Evolutionary conservation across 2,113 vertebrate species (phyloP), one percentile per base, ranked within the genome.

Genomic region (Ceyx cyanopectus): DNA sequence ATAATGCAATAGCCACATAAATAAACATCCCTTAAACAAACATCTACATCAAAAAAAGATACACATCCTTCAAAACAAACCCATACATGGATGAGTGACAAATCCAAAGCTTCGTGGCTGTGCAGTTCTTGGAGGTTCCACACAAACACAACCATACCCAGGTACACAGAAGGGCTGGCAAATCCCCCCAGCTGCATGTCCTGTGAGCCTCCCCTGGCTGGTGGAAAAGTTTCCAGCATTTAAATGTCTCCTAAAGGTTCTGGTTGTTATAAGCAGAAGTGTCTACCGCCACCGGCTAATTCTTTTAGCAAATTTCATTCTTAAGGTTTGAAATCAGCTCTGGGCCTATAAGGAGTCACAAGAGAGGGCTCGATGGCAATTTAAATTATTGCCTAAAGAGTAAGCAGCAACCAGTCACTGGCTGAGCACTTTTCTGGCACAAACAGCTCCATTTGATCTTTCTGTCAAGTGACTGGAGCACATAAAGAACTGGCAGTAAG

Each of bases 391-490:
- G 73, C 76, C 83, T 83, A 23, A 86, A 68, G 51, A 70, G 81
- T 8, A 61, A 78, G 81, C 63, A 74, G 53, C 12, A 51, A 86
- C 21, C 21, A 87, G 83, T 32, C 81, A 79, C 4, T 2, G 48
- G 30, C 50, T 41, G 69, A 81, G 72, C 9, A 0, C 23, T 21
- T 37, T 57, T 45, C 86, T 68, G 58, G 70, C 74, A 82, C 26
- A 75, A 93, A 93, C 77, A 93, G 81, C 62, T 86, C 41, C 32
- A 84, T 50, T 12, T 57, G 50, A 86, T 81, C 85, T 58, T 69
- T 40, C 67, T 75, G 77, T 72, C 74, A 82, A 78, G 83, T 27
- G 57, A 84, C 74, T 32, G 46, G 56, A 86, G 56, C 1, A 7
- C 50, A 86, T 63, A 48, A 54, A 88, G 57, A 89, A 61, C n/a